Conservation (phyloP, 2,797 vertebrate species). For the Manis javanica region DNA sequence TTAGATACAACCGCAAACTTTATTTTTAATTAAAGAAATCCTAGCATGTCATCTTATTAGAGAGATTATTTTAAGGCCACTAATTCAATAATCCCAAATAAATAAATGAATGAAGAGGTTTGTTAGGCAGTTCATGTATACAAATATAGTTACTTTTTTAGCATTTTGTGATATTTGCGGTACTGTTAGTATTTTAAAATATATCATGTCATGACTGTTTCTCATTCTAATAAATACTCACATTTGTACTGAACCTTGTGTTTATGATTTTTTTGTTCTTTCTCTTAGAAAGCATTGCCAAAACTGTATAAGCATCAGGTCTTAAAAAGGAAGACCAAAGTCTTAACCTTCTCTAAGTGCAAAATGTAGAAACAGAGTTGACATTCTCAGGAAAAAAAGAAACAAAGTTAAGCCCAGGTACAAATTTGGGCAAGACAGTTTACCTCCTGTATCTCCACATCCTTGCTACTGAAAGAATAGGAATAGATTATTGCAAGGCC, state of each 20-base stretch:
- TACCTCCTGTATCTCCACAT: not conserved
- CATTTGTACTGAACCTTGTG: not conserved
- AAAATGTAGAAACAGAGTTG: not conserved
- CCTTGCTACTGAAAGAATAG: not conserved
- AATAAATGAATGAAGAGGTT: not conserved
- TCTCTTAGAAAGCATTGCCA: conserved; percentile 32
- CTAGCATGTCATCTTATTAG: not conserved
- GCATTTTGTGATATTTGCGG: not conserved
- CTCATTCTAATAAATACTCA: not conserved
- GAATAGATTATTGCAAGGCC: not conserved
- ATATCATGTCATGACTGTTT: not conserved
- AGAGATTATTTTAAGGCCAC: not conserved
- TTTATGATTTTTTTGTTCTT: not conserved
- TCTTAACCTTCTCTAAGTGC: not conserved
- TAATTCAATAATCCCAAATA: conserved; percentile 19
- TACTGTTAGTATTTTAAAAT: conserved; percentile 4
- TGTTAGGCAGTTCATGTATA: not conserved
- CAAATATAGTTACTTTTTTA: not conserved
- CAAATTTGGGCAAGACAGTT: conserved; percentile 5
- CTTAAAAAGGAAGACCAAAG: not conserved
- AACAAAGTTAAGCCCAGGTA: not conserved
- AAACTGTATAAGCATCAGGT: not conserved
- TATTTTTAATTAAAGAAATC: conserved; percentile 11
- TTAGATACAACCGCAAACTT: not conserved
- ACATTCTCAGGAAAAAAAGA: not conserved